A percentile compares a stretch with the other conserved stretches of the same genome.
These are phyloP conservation scores for Parapristionchus giblindavisi DNA, from an alignment of 2,888 invertebrate species.

Conservation along the genomic window DNA sequence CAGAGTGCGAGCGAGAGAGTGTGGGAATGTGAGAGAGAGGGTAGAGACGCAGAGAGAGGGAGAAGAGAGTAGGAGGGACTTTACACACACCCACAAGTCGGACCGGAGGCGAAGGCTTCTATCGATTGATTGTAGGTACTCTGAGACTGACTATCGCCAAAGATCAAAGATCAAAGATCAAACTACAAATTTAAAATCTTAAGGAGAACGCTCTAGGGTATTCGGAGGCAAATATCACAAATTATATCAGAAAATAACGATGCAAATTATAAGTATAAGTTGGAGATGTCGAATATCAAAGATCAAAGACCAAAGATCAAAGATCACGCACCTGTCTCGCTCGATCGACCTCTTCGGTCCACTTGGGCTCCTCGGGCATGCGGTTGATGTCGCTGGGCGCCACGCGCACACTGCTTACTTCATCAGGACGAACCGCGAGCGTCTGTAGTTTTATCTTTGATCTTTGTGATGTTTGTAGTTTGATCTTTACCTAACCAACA, in stretches of 20 bases:
- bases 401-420: constrained; percentile 16
- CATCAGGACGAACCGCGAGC: constrained; percentile 23
- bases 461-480: too few species aligned
- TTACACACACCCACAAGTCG: constrained; percentile 26
- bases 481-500: too few species aligned
- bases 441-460: background rate
- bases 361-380: constrained; percentile 62
- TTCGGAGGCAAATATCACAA: background rate
- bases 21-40: constrained; percentile 11
- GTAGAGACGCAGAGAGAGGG: constrained; percentile 25
- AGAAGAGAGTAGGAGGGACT: constrained; percentile 34
- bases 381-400: constrained; percentile 34
- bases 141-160: too few species aligned
- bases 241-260: background rate
- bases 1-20: background rate
- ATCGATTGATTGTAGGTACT: too few species aligned
- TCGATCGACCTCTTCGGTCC: constrained; percentile 66
- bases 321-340: constrained; percentile 49
- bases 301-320: constrained; percentile 7
- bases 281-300: constrained; percentile 33
- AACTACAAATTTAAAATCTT: background rate
- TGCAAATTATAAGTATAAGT: background rate
- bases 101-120: constrained; percentile 15
- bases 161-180: background rate
- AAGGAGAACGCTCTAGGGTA: background rate